Percentiles rank a stretch among this genome's conserved stretches.
These are phyloP conservation scores for Alsophila aescularia DNA, from an alignment of 2,888 invertebrate species.

Conservation along the genomic window DNA sequence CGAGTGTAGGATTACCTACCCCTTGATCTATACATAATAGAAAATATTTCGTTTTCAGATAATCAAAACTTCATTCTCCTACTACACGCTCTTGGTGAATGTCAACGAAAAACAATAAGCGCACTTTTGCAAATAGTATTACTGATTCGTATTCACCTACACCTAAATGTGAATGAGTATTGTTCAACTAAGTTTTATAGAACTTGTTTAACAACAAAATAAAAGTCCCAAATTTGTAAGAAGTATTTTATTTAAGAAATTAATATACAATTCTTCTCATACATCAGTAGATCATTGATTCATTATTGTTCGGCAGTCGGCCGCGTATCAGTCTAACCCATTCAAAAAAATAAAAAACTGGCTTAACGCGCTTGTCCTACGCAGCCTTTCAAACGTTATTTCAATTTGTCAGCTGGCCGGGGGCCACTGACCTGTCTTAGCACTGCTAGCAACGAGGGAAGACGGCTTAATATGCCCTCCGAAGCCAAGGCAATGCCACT, in stretches of 20 bases:
- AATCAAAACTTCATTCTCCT: slow-evolving; percentile 77
- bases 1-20: background rate
- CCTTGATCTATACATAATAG: background rate
- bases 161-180: no score
- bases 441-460: no score
- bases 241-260: slow-evolving; percentile 83
- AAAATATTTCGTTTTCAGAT: slow-evolving; percentile 62
- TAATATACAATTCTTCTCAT: slow-evolving; percentile 82
- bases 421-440: no score
- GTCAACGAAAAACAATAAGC: slow-evolving; percentile 70
- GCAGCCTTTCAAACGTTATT: slow-evolving; percentile 35
- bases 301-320: slow-evolving; percentile 60
- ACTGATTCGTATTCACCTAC: no score
- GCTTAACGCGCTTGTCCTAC: slow-evolving; percentile 40
- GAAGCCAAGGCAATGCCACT: no score
- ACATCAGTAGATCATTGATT: slow-evolving; percentile 71
- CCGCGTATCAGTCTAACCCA: slow-evolving; percentile 65
- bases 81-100: slow-evolving; percentile 73
- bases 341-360: slow-evolving; percentile 46
- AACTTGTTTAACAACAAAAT: slow-evolving; percentile 16
- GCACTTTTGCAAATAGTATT: no score
- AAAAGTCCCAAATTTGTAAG: slow-evolving; percentile 49
- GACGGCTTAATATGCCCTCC: no score
- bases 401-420: no score
- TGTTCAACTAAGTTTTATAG: slow-evolving; percentile 2